Evolutionary conservation across 2,888 invertebrate species (phyloP), one percentile per base, ranked within the genome.

Genomic region (Listrodromus nycthemerus): DNA sequence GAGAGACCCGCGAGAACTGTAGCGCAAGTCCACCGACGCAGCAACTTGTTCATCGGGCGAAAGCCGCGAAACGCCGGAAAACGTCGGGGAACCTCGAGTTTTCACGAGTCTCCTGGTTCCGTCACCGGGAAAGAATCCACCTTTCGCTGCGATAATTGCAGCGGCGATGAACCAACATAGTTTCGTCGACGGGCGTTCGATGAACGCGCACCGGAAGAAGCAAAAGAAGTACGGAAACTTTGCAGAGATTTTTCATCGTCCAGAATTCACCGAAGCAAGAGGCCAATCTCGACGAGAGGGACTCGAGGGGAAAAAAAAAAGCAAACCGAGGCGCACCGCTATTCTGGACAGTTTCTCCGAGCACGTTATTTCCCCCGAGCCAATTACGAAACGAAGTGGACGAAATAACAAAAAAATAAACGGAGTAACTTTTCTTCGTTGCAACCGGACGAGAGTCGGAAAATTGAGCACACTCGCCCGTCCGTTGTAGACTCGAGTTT

Each of bases 301-400:
- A 41, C 19, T 73, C 74, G 66, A 66, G 73, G 21, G 66, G 45
- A 10, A 58, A 45, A 63, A 41, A 37, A 66, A 41, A 27, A 3
- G 13, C n/a, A 10, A 27, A 27, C 7, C 10, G 13, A 58, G 37
- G 24, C 8, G n/a, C 19, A 30, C n/a, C 27, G 19, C 67, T 27
- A 52, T 13, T 5, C 1, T 0, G 13, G 10, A 13, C 41, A 45
- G 41, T 45, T 45, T 16, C 73, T 45, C 37, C 33, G 55, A 66
- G 41, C 48, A 79, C 45, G 45, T 71, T 79, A 63, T 73, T 67
- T 79, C 24, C 70, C 41, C 65, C 48, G 33, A 19, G 24, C 66
- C 80, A 80, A 80, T 73, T 80, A 80, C 33, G 21, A 66, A 67
- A 41, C 37, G 27, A 45, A 45, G 55, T 41, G 41, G 24, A 27